These are phyloP conservation scores for Aleadryas rufinucha DNA, from an alignment of 2,113 vertebrate species.

Conservation along the genomic window DNA sequence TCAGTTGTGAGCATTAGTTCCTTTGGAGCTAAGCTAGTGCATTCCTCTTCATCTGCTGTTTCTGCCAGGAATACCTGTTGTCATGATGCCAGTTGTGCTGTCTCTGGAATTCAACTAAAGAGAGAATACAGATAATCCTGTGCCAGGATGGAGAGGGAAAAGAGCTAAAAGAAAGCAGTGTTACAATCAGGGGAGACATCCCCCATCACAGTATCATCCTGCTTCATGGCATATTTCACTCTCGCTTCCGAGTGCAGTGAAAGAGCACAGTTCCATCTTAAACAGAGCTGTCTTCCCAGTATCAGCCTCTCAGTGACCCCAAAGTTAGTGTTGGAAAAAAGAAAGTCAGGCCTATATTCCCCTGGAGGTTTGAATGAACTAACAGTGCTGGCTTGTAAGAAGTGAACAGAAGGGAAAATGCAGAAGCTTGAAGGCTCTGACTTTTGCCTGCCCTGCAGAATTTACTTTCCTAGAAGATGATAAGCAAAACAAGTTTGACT, in stretches of 20 bases:
- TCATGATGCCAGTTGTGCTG: neutral
- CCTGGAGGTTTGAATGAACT: neutral
- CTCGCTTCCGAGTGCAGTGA: neutral
- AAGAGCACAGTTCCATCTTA: neutral
- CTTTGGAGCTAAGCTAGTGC: neutral
- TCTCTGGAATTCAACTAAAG: neutral
- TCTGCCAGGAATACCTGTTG: neutral
- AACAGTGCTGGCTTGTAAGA: neutral
- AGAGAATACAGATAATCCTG: neutral
- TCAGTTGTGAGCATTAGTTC: neutral
- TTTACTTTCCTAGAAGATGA: neutral
- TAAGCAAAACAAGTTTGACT: neutral
- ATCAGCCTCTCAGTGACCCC: neutral
- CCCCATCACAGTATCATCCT: accelerated
- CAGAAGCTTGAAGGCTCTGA: neutral
- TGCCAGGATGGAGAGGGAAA: neutral
- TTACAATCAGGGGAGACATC: neutral
- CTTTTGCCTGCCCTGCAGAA: neutral
- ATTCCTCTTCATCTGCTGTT: neutral
- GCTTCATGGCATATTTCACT: neutral
- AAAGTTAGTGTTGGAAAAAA: neutral
- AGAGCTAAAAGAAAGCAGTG: neutral
- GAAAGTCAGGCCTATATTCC: neutral
- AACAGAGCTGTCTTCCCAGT: neutral
- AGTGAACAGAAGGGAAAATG: neutral